Percentiles rank a stretch among this genome's conserved stretches.
Evolutionary conservation across 53 echinoderm and acorn worm species (phyloP).

Genomic region (Luidia sarsii): DNA sequence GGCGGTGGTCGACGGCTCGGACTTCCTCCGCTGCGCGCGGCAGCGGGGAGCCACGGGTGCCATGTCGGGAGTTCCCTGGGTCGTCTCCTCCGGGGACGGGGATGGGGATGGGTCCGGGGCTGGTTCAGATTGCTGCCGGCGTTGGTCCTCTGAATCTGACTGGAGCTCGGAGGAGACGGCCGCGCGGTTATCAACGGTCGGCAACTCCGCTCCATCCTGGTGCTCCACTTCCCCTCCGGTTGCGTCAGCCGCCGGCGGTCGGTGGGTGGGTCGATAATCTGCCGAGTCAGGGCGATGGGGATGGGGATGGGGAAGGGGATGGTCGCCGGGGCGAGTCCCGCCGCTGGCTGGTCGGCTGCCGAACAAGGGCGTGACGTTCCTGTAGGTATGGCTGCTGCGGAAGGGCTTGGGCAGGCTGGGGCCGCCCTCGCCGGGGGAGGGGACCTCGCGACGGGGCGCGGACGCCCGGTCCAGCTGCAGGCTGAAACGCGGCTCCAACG

Average conservation of each 20-base stretch:
- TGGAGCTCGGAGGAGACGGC: neutral
- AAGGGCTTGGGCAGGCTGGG: slow-evolving; percentile 13
- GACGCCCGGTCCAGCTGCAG: neutral
- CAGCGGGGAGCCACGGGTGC: neutral
- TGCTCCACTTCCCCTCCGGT: neutral
- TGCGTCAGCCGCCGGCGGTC: neutral
- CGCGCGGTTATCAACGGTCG: neutral
- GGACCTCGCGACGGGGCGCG: neutral
- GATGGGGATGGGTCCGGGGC: too few relatives aligned
- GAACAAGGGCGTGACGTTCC: slow-evolving; percentile 28
- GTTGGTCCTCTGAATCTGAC: neutral
- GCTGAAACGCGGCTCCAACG: neutral
- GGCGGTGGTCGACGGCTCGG: neutral
- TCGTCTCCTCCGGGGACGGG: too few relatives aligned
- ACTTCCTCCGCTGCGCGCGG: neutral
- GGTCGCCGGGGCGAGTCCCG: neutral
- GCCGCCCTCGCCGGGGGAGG: neutral
- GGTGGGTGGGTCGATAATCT: neutral
- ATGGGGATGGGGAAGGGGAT: neutral
- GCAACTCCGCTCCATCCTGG: slow-evolving; percentile 29
- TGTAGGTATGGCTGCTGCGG: neutral
- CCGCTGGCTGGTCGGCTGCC: neutral
- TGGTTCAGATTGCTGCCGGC: neutral
- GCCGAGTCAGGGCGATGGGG: slow-evolving; percentile 2
- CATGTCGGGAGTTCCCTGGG: neutral